Conservation (phyloP, 2,113 vertebrate species). For the Ahaetulla prasina region DNA sequence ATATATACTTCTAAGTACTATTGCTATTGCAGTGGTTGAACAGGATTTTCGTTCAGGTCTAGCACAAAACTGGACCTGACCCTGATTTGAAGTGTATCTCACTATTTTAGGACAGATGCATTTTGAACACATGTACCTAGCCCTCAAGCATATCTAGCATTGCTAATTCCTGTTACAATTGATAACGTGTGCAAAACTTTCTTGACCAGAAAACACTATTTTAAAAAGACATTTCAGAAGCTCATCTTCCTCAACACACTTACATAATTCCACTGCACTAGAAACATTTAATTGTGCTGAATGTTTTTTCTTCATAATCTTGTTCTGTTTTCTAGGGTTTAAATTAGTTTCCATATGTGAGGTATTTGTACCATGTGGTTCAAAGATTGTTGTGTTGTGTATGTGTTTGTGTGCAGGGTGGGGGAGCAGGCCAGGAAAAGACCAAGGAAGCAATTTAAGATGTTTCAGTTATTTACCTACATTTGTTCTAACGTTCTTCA, state of each 20-base stretch:
- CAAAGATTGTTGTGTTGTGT: constrained; percentile 53
- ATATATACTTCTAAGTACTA: too few species aligned
- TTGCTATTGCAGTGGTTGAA: neutral
- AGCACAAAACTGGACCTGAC: neutral
- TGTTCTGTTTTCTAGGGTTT: constrained; percentile 61
- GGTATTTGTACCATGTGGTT: constrained; percentile 55
- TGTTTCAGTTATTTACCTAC: constrained; percentile 59
- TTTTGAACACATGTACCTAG: neutral
- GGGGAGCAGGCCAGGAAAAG: constrained; percentile 17
- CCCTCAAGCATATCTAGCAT: neutral
- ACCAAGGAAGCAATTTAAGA: constrained; percentile 36
- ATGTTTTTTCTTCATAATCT: constrained; percentile 6
- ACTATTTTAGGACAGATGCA: neutral
- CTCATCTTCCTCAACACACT: constrained; percentile 1
- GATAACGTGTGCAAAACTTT: neutral
- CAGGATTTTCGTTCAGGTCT: neutral
- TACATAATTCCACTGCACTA: constrained; percentile 46
- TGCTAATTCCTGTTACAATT: neutral
- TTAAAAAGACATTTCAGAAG: constrained; percentile 21
- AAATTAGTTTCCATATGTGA: constrained; percentile 71
- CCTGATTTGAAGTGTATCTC: neutral
- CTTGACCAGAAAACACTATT: neutral
- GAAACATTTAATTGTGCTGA: constrained; percentile 38
- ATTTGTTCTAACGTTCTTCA: constrained; percentile 43
- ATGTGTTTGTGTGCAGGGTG: neutral